Conservation (phyloP, 2,113 vertebrate genomes). For the Rhinichthys klamathensis region DNA sequence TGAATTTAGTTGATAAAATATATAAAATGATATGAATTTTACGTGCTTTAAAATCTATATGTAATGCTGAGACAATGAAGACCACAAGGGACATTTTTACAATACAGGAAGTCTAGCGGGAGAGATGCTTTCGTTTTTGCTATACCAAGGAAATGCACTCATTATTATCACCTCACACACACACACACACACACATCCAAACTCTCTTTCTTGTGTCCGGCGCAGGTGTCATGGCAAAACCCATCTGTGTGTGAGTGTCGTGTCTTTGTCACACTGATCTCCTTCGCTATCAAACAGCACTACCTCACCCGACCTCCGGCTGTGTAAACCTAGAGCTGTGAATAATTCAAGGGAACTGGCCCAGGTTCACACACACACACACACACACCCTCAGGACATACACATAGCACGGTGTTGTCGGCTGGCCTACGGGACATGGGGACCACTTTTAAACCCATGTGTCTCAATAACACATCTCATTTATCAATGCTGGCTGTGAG, state of each 20-base stretch:
- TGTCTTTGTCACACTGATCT: constrained; percentile 43
- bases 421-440: constrained; percentile 52
- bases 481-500: constrained; percentile 53
- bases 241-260: neutral
- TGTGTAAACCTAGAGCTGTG: constrained; percentile 73
- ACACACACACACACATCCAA: constrained; percentile 3
- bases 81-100: constrained; percentile 53
- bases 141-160: constrained; percentile 66
- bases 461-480: constrained; percentile 50
- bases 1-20: too few relatives aligned
- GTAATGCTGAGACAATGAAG: too few relatives aligned
- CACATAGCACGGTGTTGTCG: constrained; percentile 55
- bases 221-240: constrained; percentile 32
- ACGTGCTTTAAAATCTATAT: too few relatives aligned
- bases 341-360: constrained; percentile 67
- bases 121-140: constrained; percentile 56
- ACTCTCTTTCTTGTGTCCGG: constrained; percentile 8
- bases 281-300: constrained; percentile 58
- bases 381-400: constrained; percentile 48
- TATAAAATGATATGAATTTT: too few relatives aligned
- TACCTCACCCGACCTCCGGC: constrained; percentile 73
- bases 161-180: constrained; percentile 26
- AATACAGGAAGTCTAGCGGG: constrained; percentile 64
- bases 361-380: constrained; percentile 34
- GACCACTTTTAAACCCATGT: constrained; percentile 67